Evolutionary conservation across 1,140 invertebrate species (phyloP).

Genomic region (Ceratosolen solmsi): DNA sequence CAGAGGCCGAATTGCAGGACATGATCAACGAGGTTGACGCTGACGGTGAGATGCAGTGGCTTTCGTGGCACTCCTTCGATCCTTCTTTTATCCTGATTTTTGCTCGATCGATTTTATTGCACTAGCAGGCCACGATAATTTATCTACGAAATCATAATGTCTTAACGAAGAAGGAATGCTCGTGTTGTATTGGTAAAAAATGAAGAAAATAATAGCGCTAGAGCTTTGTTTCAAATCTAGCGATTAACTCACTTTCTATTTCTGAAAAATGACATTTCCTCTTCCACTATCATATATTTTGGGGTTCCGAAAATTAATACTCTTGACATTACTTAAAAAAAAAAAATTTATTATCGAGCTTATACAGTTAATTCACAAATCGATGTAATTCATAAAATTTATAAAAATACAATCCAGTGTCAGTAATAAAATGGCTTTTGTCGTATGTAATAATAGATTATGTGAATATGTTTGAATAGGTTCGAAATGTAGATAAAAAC

Average conservation of each 20-base stretch:
- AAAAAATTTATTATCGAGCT: neutral
- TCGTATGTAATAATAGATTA: neutral
- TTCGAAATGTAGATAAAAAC: neutral
- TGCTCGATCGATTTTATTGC: too few relatives aligned
- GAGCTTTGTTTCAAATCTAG: neutral
- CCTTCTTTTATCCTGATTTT: neutral
- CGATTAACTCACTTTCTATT: constrained; percentile 9
- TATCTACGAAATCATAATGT: too few relatives aligned
- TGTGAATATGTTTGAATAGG: neutral
- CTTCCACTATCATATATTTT: neutral
- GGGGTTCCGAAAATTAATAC: neutral
- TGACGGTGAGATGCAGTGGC: constrained; percentile 90
- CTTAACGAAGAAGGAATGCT: neutral
- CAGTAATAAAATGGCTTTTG: neutral
- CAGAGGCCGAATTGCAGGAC: constrained; percentile 98
- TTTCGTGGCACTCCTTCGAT: constrained; percentile 13
- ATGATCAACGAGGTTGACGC: constrained; percentile 99
- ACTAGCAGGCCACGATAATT: too few relatives aligned
- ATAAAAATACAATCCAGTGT: neutral
- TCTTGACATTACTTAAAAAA: neutral
- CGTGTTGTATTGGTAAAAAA: neutral
- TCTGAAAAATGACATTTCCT: constrained; percentile 5
- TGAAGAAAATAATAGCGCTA: neutral
- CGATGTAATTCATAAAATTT: neutral
- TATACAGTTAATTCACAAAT: neutral